phyloP scores from a whole-genome alignment of 2,113 vertebrate genomes.

The Perca flavescens region DNA sequence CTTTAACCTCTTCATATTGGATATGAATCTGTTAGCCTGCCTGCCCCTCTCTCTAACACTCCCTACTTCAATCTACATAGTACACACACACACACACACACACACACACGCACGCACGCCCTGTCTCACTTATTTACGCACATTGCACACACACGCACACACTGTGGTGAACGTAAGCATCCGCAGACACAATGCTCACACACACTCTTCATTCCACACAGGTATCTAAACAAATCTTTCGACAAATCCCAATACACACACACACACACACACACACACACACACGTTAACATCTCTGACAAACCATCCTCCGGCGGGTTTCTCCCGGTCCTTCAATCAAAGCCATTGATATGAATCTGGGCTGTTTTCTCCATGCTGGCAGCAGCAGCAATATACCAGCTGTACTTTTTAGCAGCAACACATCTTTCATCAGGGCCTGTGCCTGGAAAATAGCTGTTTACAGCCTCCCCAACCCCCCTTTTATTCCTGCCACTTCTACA shows the following conservation, averaged over 20 bases:
- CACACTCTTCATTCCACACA: conserved; percentile 57
- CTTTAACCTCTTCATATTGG: conserved; percentile 81
- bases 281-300: conserved; percentile 67
- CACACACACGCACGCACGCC: conserved; percentile 28
- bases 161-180: conserved; percentile 17
- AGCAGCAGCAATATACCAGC: conserved; percentile 61
- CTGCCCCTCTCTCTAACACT: conserved; percentile 67
- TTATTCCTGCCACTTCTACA: conserved; percentile 62
- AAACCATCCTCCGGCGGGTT: conserved; percentile 61
- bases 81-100: conserved; percentile 52
- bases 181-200: conserved; percentile 39
- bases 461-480: conserved; percentile 22
- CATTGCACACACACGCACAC: conserved; percentile 14
- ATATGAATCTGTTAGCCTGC: conserved; percentile 79
- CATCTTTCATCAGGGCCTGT: conserved; percentile 69
- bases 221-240: conserved; percentile 69
- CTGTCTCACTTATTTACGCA: conserved; percentile 59
- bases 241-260: conserved; percentile 56
- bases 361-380: conserved; percentile 58
- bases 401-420: conserved; percentile 68
- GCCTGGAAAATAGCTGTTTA: conserved; percentile 67
- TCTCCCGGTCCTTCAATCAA: conserved; percentile 73
- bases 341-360: conserved; percentile 75
- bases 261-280: conserved; percentile 43
- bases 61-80: conserved; percentile 59